Percentiles rank a stretch among this genome's conserved stretches.
Conservation (phyloP, 2,888 invertebrate genomes). For the Hyppa rectilinea region DNA sequence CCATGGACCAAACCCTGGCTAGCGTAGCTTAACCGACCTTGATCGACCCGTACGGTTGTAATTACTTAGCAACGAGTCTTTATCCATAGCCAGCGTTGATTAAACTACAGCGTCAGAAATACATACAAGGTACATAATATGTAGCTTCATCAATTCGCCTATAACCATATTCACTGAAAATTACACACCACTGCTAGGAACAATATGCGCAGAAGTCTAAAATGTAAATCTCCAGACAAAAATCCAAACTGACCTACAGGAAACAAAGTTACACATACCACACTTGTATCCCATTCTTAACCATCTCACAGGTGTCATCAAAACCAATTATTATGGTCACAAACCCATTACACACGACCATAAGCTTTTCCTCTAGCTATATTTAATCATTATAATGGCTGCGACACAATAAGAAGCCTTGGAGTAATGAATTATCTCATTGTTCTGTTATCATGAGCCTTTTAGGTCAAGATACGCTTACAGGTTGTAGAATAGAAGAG, state of each 20-base stretch:
- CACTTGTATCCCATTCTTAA: slow-evolving; percentile 44
- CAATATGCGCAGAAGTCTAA: background rate
- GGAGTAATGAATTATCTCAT: slow-evolving; percentile 85
- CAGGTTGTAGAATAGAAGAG: slow-evolving; percentile 71
- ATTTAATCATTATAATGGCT: slow-evolving; percentile 70
- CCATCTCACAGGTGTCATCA: slow-evolving; percentile 56
- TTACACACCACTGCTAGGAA: background rate
- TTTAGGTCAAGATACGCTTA: slow-evolving; percentile 77
- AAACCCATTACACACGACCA: slow-evolving; percentile 67
- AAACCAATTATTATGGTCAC: slow-evolving; percentile 63
- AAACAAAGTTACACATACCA: slow-evolving; percentile 16
- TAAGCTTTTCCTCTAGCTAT: slow-evolving; percentile 60
- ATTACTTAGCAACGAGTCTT: too few species aligned
- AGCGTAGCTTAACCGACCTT: too few species aligned
- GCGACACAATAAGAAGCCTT: slow-evolving; percentile 81
- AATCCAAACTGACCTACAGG: slow-evolving; percentile 8
- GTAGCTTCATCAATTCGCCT: background rate
- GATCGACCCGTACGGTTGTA: too few species aligned
- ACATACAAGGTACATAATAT: too few species aligned
- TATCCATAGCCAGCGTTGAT: background rate
- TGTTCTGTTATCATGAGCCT: slow-evolving; percentile 82
- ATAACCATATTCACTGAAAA: background rate
- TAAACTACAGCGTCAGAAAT: background rate
- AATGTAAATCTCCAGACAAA: background rate
- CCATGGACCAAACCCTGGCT: too few species aligned